phyloP scores from a whole-genome alignment of 2,797 vertebrate genomes.

The Urocyon cinereoargenteus region DNA sequence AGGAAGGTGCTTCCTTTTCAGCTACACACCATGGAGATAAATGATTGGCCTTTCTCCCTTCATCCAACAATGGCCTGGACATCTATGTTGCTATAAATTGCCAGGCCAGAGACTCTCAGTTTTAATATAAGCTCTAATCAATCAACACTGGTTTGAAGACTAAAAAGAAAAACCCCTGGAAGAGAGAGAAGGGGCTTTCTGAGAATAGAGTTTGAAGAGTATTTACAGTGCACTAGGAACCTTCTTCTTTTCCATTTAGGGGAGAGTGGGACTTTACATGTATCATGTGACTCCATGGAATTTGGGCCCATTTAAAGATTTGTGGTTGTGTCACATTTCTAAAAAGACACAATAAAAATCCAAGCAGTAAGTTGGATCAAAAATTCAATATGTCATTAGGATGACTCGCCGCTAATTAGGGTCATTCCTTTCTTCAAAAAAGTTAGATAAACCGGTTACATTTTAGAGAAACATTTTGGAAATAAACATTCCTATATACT shows the following conservation, averaged over 20 bases:
- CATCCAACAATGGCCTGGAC: neutral
- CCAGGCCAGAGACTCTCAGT: neutral
- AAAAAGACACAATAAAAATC: constrained; percentile 30
- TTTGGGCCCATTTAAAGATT: neutral
- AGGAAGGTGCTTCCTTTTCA: neutral
- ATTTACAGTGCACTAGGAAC: neutral
- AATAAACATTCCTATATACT: neutral
- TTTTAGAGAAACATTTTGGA: constrained; percentile 25
- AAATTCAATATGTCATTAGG: neutral
- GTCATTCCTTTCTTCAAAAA: constrained; percentile 33
- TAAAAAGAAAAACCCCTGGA: neutral
- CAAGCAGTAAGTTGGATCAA: neutral
- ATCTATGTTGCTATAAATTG: neutral
- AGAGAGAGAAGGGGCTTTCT: neutral
- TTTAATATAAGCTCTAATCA: neutral
- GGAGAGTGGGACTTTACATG: neutral
- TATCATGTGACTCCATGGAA: neutral
- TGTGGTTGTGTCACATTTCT: constrained; percentile 11
- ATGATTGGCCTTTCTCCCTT: neutral
- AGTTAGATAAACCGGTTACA: neutral
- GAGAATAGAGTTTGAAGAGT: neutral
- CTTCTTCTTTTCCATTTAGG: neutral
- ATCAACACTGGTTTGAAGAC: neutral
- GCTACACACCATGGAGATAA: neutral
- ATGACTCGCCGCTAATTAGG: constrained; percentile 49